Base-by-base conservation (phyloP, 2,113 vertebrate species). In the Phalacrocorax brasilianus region DNA sequence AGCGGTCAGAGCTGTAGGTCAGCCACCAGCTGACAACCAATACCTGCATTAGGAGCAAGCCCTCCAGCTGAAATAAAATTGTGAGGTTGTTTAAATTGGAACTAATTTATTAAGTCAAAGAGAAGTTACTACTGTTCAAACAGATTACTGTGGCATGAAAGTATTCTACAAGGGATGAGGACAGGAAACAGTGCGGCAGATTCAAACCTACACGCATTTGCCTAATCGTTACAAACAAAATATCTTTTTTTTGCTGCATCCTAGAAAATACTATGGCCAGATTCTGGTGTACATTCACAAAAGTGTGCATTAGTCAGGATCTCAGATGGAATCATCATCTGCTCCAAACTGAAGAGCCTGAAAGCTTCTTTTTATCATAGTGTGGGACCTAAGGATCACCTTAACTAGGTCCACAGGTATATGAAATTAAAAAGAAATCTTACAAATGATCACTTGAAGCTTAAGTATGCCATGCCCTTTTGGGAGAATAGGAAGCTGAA, bases 1-100 rank as follows among this genome's bases (percentile, higher is more conserved):
- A 58, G 11, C 0, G 0, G 35, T 15, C 21, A 59, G 22, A 11
- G n/a, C 15, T 22, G 28, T 42, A 80, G n/a, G 47, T n/a, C 40
- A 24, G 56, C 9, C 56, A 65, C 24, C 26, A 78, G 26, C 68
- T 47, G 49, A 63, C 26, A 40, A 42, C 8, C 38, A 45, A 11
- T 4, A 47, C 15, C 22, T 42, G 26, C 42, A 20, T 6, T 21
- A 74, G 8, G 22, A 58, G 35, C 30, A 47, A 63, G 56, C 38
- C 50, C 62, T 76, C 14, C 12, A 59, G 14, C 30, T 72, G 40
- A 44, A 42, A 72, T 44, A 40, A 47, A 27, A 26, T 1, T 14
- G 2, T 45, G 15, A 49, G 16, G 15, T 50, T 42, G 80, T 16
- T 78, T 67, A 20, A 93, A 88, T 5, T 70, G 19, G 33, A 90